Evolutionary conservation across 2,888 invertebrate genomes (phyloP), one percentile per base, ranked within the genome.

Genomic region (Euclidia mi): DNA sequence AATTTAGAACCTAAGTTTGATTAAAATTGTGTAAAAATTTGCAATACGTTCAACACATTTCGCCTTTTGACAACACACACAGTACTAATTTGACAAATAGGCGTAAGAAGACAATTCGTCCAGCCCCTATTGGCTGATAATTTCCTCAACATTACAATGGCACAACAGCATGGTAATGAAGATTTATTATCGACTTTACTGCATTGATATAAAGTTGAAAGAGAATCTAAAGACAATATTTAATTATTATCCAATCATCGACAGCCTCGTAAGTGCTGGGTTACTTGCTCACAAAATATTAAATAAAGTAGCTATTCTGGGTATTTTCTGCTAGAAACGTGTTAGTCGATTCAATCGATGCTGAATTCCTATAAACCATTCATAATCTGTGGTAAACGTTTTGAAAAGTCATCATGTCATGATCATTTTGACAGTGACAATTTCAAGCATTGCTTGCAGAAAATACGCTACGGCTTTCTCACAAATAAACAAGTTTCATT

Each of bases 81-180:
- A 50, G 47, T 46, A 52, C 59, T 59, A 64, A 67, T 81, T 85
- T 90, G 89, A 88, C 89, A 89, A 81, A 68, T 76, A 76, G 64
- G 73, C 65, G 74, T 73, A 64, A 61, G 62, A 81, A 87, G 88
- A 88, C 88, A 91, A 93, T 92, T 94, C 88, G 94, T 92, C 91
- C 76, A 55, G 72, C 63, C 64, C 37, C 74, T 71, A 92, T 93
- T 92, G 94, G 94, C 69, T 71, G 25, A 9, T 34, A 2, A 12
- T 2, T 15, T 9, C n/a, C 4, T 7, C 3, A 38, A 0, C 40
- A 34, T 0, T 1, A 44, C 18, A 62, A 35, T 3, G 53, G n/a
- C 48, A 1, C 29, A 67, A 47, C 3, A 31, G 2, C n/a, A 9
- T 11, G 14, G 10, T 15, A 37, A 7, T n/a, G 25, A 25, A 43